These are phyloP conservation scores for Morpho helenor DNA, from an alignment of 2,888 invertebrate genomes.

Conservation along the genomic window DNA sequence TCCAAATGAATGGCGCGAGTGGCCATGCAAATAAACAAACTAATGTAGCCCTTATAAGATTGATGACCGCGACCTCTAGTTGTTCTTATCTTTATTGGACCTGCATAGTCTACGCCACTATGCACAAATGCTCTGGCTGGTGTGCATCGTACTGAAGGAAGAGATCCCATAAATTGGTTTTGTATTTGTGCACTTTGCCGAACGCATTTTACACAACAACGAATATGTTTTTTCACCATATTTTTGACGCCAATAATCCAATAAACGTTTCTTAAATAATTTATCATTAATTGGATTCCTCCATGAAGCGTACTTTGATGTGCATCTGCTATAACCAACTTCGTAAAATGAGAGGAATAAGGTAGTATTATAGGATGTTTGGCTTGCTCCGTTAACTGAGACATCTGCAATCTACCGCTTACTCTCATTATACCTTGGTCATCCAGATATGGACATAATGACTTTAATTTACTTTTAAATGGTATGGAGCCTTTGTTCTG, in stretches of 20 bases:
- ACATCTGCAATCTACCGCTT: conserved; percentile 28
- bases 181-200: neutral
- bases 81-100: conserved; percentile 7
- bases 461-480: conserved; percentile 16
- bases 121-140: neutral
- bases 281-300: conserved; percentile 21
- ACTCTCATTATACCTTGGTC: conserved; percentile 27
- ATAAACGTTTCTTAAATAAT: conserved; percentile 8
- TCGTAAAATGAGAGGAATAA: conserved; percentile 23
- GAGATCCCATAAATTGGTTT: neutral
- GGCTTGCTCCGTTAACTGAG: conserved; percentile 15
- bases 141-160: neutral
- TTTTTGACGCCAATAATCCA: neutral
- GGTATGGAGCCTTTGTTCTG: neutral
- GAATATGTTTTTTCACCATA: neutral
- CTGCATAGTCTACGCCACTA: conserved; percentile 2
- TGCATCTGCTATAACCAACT: too few species aligned
- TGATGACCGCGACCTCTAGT: conserved; percentile 12
- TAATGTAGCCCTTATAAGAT: conserved; percentile 15
- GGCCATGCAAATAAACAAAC: conserved; percentile 21
- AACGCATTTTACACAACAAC: neutral
- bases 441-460: conserved; percentile 29
- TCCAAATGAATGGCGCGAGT: conserved; percentile 22
- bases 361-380: conserved; percentile 32
- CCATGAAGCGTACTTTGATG: too few species aligned